phyloP scores from a whole-genome alignment of 1,140 invertebrate species.

The Halesus radiatus region DNA sequence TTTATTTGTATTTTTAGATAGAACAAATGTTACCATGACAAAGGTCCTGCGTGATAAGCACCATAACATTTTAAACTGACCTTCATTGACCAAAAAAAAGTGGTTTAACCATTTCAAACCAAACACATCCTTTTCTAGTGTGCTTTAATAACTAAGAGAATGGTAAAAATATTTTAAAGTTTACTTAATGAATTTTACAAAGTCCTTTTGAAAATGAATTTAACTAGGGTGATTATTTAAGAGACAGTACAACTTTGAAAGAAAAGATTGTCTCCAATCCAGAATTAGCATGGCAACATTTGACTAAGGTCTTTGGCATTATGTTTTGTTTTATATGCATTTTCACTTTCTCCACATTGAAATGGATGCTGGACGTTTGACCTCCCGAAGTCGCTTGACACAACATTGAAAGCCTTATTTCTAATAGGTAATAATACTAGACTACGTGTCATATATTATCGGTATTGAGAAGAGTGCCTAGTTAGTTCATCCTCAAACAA shows the following conservation, averaged over 20 bases:
- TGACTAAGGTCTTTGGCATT: conserved; percentile 57
- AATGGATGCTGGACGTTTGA: conserved; percentile 8
- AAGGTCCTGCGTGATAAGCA: no score
- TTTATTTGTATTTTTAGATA: conserved; percentile 34
- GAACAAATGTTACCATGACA: conserved; percentile 16
- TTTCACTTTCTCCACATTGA: conserved; percentile 9
- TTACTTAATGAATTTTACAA: no score
- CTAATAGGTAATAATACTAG: conserved; percentile 53
- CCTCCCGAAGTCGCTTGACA: conserved; percentile 22
- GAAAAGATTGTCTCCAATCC: no score
- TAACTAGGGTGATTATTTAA: no score
- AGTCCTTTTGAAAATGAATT: no score
- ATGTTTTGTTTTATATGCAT: conserved; percentile 56
- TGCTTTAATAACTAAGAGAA: no score
- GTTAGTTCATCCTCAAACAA: conserved; percentile 15
- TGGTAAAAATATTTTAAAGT: no score
- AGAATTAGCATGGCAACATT: conserved; percentile 45
- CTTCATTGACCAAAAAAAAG: no score
- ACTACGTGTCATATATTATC: conserved; percentile 1
- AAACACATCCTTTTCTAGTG: no score
- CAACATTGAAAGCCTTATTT: conserved; percentile 52
- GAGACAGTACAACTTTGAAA: no score
- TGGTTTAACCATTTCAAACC: no score
- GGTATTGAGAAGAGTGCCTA: conserved; percentile 10
- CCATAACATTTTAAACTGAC: no score